Evolutionary conservation across 1,140 invertebrate genomes (phyloP).

Genomic region (Argopecten irradians): DNA sequence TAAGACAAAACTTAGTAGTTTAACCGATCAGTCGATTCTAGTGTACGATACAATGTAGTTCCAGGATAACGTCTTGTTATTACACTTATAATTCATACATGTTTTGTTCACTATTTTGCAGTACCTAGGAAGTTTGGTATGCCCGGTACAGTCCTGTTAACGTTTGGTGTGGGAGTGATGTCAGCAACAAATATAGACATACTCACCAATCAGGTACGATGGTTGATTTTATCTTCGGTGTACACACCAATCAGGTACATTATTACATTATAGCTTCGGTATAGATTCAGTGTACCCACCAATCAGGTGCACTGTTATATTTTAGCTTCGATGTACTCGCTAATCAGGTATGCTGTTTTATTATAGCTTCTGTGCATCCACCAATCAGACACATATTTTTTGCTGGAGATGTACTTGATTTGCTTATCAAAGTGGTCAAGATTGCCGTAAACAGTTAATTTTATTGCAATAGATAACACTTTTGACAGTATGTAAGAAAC

Average conservation of each 20-base stretch:
- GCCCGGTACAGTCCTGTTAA: slow-evolving; percentile 54
- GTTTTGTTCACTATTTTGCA: slow-evolving; percentile 48
- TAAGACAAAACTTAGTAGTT: neutral
- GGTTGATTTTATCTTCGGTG: neutral
- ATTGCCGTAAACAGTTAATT: no score
- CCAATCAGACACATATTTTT: no score
- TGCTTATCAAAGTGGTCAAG: no score
- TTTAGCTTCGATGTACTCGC: neutral
- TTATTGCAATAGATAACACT: neutral
- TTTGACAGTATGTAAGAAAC: neutral
- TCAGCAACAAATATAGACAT: slow-evolving; percentile 66
- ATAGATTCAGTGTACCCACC: neutral
- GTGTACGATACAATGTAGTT: neutral
- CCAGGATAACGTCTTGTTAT: neutral
- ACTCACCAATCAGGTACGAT: slow-evolving; percentile 65
- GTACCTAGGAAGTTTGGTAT: slow-evolving; percentile 60
- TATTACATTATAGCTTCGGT: no score
- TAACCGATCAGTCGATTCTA: neutral
- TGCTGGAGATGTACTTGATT: no score
- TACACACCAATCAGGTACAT: neutral
- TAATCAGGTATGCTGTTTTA: neutral
- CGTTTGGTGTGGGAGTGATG: slow-evolving; percentile 62
- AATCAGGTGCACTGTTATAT: neutral
- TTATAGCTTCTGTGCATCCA: neutral
- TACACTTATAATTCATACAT: neutral